Conservation (phyloP, 1,140 invertebrate genomes). For the Cepaea nemoralis region DNA sequence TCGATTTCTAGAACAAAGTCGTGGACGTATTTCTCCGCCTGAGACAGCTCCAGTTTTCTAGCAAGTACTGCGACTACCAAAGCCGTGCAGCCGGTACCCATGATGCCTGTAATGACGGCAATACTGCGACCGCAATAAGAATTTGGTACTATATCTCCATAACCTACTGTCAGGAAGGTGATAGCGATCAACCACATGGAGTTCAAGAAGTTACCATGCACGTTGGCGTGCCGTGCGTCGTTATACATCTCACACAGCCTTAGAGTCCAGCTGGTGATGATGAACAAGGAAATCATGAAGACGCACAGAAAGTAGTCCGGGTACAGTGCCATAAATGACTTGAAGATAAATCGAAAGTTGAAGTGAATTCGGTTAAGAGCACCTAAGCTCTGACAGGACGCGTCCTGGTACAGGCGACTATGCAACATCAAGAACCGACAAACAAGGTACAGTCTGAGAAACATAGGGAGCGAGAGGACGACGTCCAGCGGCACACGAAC, state of each 20-base stretch:
- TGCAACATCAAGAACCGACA: conserved; percentile 68
- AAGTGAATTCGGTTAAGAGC: conserved; percentile 70
- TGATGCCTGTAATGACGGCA: conserved; percentile 69
- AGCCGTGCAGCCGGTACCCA: conserved; percentile 70
- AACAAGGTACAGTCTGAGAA: conserved; percentile 67
- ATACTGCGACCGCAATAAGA: conserved; percentile 70
- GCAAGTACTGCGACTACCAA: conserved; percentile 71
- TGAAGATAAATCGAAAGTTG: conserved; percentile 71
- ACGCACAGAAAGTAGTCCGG: conserved; percentile 68
- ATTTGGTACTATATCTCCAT: conserved; percentile 71
- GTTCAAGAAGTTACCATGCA: conserved; percentile 65
- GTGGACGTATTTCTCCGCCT: conserved; percentile 71
- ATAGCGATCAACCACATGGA: conserved; percentile 71
- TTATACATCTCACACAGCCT: conserved; percentile 66
- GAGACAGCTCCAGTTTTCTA: conserved; percentile 67
- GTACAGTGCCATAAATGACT: conserved; percentile 71
- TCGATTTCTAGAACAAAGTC: conserved; percentile 70
- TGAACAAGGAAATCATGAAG: conserved; percentile 63
- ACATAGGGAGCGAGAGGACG: conserved; percentile 70
- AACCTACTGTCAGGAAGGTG: conserved; percentile 70
- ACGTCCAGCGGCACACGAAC: conserved; percentile 60
- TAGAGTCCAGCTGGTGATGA: conserved; percentile 68
- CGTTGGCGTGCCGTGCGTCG: conserved; percentile 47
- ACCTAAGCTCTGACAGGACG: conserved; percentile 69
- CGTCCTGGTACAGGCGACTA: conserved; percentile 69